Evolutionary conservation across 2,113 vertebrate species (phyloP).

Genomic region (Nanger granti): DNA sequence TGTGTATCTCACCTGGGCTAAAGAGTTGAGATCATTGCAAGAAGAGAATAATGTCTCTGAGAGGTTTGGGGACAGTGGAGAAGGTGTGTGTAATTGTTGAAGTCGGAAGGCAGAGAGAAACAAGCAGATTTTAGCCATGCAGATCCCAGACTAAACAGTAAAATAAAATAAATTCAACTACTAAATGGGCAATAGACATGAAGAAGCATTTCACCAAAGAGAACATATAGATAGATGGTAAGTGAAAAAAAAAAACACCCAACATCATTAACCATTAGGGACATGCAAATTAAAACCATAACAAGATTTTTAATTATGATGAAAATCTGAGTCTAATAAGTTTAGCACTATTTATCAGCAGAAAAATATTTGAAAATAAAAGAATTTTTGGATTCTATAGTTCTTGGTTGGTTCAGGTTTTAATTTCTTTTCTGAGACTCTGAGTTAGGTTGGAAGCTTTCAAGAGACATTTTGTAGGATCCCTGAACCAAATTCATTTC

Average conservation of each 20-base stretch:
- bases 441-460: not conserved
- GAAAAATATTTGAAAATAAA: not conserved
- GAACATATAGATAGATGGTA: not conserved
- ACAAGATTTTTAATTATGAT: not conserved
- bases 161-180: not conserved
- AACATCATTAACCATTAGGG: not conserved
- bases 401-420: not conserved
- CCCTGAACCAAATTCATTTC: not conserved
- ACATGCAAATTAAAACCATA: not conserved
- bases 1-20: not conserved
- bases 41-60: not conserved
- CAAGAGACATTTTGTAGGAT: not conserved
- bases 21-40: not conserved
- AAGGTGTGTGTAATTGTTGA: not conserved
- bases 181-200: not conserved
- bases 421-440: not conserved
- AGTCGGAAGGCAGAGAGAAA: not conserved
- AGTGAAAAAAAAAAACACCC: not conserved
- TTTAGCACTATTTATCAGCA: not conserved
- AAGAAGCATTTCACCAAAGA: not conserved
- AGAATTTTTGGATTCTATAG: not conserved
- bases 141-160: not conserved
- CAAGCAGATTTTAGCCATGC: not conserved
- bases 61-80: not conserved
- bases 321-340: not conserved